Evolutionary conservation across 2,797 vertebrate species (phyloP).

Genomic region (Syngnathus rostellatus): DNA sequence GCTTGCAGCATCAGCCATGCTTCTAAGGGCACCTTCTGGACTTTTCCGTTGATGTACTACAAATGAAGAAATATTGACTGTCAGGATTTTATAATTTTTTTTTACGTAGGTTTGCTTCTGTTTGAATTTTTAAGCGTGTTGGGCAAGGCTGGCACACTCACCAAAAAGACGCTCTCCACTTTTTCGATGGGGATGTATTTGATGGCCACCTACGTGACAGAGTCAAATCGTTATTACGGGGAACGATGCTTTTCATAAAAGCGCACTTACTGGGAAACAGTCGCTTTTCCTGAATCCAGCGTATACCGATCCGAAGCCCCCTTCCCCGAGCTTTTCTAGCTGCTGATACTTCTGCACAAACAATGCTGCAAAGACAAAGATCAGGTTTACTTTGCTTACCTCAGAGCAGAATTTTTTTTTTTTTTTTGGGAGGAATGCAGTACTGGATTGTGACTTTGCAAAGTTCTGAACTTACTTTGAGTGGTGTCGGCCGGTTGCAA

Average conservation of each 20-base stretch:
- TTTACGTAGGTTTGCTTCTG: too few species aligned
- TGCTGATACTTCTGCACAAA: constrained; percentile 4
- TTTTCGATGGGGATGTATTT: constrained; percentile 4
- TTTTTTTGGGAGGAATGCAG: not conserved
- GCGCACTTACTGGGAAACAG: not conserved
- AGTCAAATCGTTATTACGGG: not conserved
- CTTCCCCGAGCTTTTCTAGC: constrained; percentile 3
- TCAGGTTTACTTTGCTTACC: not conserved
- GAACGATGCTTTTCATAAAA: not conserved
- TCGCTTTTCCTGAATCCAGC: constrained; percentile 8
- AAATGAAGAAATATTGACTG: not conserved
- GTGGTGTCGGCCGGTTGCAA: not conserved
- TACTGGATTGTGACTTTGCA: too few species aligned
- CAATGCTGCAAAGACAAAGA: not conserved
- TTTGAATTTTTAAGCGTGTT: too few species aligned
- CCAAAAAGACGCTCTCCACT: not conserved
- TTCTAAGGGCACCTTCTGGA: constrained; percentile 6
- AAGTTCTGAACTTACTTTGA: not conserved
- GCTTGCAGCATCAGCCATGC: constrained; percentile 7
- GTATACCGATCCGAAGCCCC: constrained; percentile 8
- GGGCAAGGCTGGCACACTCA: not conserved
- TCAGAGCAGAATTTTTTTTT: too few species aligned
- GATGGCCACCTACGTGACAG: not conserved
- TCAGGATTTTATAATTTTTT: too few species aligned
- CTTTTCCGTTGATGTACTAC: constrained; percentile 5